Conservation (phyloP, 2,888 invertebrate genomes). For the Lasioglossum morio region DNA sequence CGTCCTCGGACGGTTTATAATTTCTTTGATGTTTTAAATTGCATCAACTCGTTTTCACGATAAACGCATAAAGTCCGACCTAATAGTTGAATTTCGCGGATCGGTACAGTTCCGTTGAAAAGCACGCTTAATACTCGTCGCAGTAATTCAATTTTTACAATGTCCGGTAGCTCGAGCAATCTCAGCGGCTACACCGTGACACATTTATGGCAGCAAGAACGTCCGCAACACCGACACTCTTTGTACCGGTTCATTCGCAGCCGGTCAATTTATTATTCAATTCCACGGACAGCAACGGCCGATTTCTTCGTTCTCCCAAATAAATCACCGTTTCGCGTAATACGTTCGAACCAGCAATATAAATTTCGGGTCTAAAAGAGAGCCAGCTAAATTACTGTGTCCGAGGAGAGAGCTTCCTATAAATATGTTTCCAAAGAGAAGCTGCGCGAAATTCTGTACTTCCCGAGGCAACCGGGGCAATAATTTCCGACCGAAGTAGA, state of each 20-base stretch:
- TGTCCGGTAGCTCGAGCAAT: background rate
- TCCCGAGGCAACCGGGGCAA: conserved; percentile 16
- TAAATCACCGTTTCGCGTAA: conserved; percentile 16
- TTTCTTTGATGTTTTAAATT: too few relatives aligned
- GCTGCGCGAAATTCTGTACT: conserved; percentile 44
- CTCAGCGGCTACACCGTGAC: background rate
- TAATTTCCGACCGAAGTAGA: conserved; percentile 37
- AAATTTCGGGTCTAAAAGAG: conserved; percentile 48
- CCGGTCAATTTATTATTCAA: conserved; percentile 20
- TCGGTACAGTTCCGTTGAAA: background rate
- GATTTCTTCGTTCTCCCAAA: conserved; percentile 10
- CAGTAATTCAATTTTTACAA: conserved; percentile 1
- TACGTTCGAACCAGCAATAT: conserved; percentile 34
- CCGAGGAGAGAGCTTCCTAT: conserved; percentile 35
- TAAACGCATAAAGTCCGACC: too few relatives aligned
- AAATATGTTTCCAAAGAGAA: conserved; percentile 38
- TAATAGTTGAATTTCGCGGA: too few relatives aligned
- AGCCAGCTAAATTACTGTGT: conserved; percentile 14
- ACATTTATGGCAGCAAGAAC: background rate
- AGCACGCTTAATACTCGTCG: background rate
- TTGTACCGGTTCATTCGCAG: conserved; percentile 2
- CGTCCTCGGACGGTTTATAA: too few relatives aligned
- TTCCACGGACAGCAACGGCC: background rate
- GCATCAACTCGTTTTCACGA: too few relatives aligned
- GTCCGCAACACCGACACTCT: background rate